Percentiles rank a stretch among this genome's conserved stretches.
Evolutionary conservation across 2,888 invertebrate genomes (phyloP).

Genomic region (Eurois occulta): DNA sequence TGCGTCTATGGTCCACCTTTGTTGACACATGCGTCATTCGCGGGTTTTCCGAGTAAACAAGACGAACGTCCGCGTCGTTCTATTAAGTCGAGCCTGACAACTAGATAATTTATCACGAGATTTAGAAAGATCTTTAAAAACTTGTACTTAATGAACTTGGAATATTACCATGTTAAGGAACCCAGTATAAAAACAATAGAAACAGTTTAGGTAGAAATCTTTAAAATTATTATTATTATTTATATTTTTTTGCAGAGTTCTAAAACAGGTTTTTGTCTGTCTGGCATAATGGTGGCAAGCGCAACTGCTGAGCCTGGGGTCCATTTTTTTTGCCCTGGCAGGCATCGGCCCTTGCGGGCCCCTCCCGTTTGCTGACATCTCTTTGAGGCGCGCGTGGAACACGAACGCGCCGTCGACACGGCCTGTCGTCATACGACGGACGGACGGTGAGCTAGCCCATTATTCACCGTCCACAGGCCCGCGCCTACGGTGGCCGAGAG

Average conservation of each 20-base stretch:
- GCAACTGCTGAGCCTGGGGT: too few species aligned
- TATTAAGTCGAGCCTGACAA: neutral
- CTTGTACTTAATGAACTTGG: neutral
- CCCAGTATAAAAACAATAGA: neutral
- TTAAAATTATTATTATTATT: too few species aligned
- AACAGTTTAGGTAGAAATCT: neutral
- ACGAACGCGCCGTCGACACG: too few species aligned
- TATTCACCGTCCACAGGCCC: too few species aligned
- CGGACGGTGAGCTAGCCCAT: too few species aligned
- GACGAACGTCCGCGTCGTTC: neutral
- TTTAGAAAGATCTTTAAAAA: neutral
- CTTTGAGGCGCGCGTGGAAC: too few species aligned
- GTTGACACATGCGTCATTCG: conserved; percentile 28
- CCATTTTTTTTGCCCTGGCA: too few species aligned
- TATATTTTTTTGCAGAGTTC: neutral
- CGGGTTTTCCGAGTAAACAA: conserved; percentile 15
- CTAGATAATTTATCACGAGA: neutral
- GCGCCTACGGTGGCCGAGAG: too few species aligned
- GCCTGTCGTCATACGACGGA: too few species aligned
- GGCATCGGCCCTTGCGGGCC: too few species aligned
- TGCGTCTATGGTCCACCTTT: conserved; percentile 16
- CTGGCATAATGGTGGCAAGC: neutral
- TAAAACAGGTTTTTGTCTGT: neutral
- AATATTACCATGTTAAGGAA: neutral
- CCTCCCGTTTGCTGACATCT: too few species aligned